Percentiles rank a stretch among this genome's conserved stretches.
These are phyloP conservation scores for Cyphomyrus plagiostoma DNA, from an alignment of 2,113 vertebrate species.

Conservation along the genomic window DNA sequence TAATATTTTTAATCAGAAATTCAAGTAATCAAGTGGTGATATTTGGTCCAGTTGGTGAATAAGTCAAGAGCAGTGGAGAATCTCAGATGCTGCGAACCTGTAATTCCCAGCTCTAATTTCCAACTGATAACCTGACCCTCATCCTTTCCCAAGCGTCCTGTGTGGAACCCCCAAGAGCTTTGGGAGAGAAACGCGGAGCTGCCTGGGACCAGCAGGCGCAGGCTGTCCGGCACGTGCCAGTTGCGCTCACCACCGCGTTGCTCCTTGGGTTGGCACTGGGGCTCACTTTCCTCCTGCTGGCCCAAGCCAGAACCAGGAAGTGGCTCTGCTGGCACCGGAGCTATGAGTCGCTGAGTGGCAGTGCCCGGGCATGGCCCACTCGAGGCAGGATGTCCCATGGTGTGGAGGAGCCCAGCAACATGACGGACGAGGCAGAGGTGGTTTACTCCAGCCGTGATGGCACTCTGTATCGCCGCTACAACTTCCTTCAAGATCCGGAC, in stretches of 20 bases:
- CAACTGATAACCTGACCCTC: not conserved
- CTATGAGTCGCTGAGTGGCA: slow-evolving; percentile 63
- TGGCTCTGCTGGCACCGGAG: slow-evolving; percentile 63
- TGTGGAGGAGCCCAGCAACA: slow-evolving; percentile 56
- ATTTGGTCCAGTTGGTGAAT: not conserved
- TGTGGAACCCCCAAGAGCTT: slow-evolving; percentile 47
- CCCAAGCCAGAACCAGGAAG: slow-evolving; percentile 54
- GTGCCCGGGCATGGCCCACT: slow-evolving; percentile 26
- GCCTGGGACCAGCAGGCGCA: slow-evolving; percentile 37
- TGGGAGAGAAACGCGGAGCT: slow-evolving; percentile 29
- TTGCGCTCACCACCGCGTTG: slow-evolving; percentile 45
- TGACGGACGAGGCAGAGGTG: slow-evolving; percentile 63
- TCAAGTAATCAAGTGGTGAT: not conserved
- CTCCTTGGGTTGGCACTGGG: slow-evolving; percentile 47
- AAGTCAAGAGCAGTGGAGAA: not conserved
- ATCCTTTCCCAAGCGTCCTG: slow-evolving; percentile 52
- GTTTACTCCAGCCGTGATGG: slow-evolving; percentile 64
- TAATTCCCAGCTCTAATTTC: not conserved
- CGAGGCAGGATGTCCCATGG: slow-evolving; percentile 55
- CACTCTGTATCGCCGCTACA: slow-evolving; percentile 54
- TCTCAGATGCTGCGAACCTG: not conserved
- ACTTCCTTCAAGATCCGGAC: slow-evolving; percentile 49
- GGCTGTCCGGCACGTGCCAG: slow-evolving; percentile 45
- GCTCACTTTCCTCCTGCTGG: slow-evolving; percentile 46
- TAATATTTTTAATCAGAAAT: not conserved